Base-by-base conservation (phyloP, 2,888 invertebrate species). In the Drosophila acutilabella region DNA sequence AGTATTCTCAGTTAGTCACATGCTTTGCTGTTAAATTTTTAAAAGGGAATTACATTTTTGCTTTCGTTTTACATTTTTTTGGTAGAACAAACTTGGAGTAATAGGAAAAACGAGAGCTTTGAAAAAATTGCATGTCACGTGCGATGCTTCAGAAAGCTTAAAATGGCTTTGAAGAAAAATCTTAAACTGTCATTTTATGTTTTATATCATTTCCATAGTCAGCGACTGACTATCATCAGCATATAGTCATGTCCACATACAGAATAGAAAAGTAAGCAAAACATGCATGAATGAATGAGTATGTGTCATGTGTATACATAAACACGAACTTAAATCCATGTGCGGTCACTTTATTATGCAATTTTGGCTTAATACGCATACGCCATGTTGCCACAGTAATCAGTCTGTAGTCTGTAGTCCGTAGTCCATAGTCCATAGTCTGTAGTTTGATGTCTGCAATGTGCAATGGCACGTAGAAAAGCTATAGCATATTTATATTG, bases 331-430 rank as follows among this genome's bases (percentile, higher is more conserved):
- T 76, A 50, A 70, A 77, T 65, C 61, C 61, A 56, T 67, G 44
- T 66, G 74, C 65, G 74, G 74, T 80, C 66, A 56, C 70, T 79
- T 77, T 74, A 74, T 80, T 77, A 74, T 74, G 72, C 68, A 80
- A 78, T 74, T 81, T 70, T 61, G 61, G 68, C 66, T 69, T 66
- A 68, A 59, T 67, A 58, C 59, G 53, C 64, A 76, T 68, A 70
- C 68, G 68, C 64, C 64, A 57, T 50, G 61, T 69, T 60, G 68
- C 40, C 53, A 48, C 51, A 48, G 42, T 41, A 23, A 48, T 26
- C 69, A 48, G 36, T 41, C 45, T 36, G 30, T 14, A 48, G 36
- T 41, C 45, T 36, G 30, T 14, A 36, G 2, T 44, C 40, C 30
- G 50, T 14, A 51, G 45, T 26, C 5, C 36, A 36, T 38, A 40